Percentiles rank a stretch among this genome's conserved stretches.
Conservation (phyloP, 2,888 invertebrate genomes). For the Molanna angustata region DNA sequence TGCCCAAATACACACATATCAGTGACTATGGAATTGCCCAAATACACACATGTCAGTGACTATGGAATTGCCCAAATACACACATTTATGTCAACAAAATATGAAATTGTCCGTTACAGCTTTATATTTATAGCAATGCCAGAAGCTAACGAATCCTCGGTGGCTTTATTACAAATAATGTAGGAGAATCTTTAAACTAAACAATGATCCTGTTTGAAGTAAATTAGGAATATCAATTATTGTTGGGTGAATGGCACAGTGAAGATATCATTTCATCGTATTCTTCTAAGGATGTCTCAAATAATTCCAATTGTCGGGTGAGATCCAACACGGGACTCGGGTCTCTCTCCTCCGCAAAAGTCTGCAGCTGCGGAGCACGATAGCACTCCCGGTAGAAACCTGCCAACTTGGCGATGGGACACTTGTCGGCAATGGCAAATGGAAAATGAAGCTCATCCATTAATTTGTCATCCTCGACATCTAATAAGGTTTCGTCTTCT, state of each 20-base stretch:
- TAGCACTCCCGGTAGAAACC: constrained; percentile 47
- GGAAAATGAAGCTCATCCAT: constrained; percentile 46
- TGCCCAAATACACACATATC: no score
- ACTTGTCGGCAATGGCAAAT: constrained; percentile 43
- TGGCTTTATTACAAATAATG: no score
- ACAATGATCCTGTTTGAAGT: no score
- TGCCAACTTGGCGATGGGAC: constrained; percentile 45
- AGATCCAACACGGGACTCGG: constrained; percentile 39
- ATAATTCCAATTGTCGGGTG: constrained; percentile 44
- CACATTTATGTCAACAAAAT: no score
- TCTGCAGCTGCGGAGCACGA: constrained; percentile 41
- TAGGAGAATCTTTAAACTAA: no score
- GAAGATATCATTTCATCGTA: constrained; percentile 46
- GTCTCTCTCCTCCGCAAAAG: constrained; percentile 25
- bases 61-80: no score
- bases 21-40: no score
- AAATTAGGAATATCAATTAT: constrained; percentile 11
- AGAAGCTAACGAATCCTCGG: no score
- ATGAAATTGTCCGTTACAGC: no score
- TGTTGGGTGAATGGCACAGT: constrained; percentile 35
- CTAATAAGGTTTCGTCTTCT: constrained; percentile 10
- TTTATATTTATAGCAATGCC: no score
- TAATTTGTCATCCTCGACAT: constrained; percentile 41
- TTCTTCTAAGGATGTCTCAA: constrained; percentile 45
- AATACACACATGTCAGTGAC: no score